Conservation (phyloP, 2,113 vertebrate genomes). For the Bombycilla garrulus region DNA sequence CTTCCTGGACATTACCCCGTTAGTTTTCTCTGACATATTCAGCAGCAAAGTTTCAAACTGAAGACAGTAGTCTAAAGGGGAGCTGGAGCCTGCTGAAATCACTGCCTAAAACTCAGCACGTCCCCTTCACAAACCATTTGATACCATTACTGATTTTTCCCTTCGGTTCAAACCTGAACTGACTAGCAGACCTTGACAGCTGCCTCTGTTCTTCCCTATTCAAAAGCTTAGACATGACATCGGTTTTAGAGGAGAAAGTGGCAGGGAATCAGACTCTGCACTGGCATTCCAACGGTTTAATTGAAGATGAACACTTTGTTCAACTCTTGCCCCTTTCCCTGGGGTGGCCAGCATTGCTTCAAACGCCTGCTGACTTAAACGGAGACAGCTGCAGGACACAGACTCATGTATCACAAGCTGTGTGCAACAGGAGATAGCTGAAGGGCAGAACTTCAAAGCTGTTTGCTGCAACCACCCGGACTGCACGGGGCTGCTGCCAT, state of each 20-base stretch:
- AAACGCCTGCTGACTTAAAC: constrained; percentile 72
- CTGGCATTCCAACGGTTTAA: constrained; percentile 51
- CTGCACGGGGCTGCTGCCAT: constrained; percentile 23
- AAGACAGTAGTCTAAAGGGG: not conserved
- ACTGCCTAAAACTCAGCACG: not conserved
- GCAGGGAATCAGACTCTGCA: constrained; percentile 23
- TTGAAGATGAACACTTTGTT: constrained; percentile 68
- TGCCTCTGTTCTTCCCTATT: not conserved
- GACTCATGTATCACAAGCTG: constrained; percentile 61
- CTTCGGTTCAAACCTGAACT: not conserved
- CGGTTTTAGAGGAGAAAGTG: constrained; percentile 39
- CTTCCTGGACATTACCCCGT: not conserved
- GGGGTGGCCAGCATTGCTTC: constrained; percentile 59
- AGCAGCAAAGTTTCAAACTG: not conserved
- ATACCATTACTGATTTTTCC: not conserved
- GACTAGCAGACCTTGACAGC: not conserved
- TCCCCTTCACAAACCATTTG: not conserved
- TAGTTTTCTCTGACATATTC: not conserved
- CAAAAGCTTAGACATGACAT: not conserved
- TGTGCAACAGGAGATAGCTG: constrained; percentile 72
- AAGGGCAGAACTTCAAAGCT: constrained; percentile 78
- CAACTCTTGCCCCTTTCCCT: constrained; percentile 59
- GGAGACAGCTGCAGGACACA: constrained; percentile 74
- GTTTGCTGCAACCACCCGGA: constrained; percentile 36
- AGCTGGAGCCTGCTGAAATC: not conserved